Conservation (phyloP, 2,888 invertebrate species). For the Heliconius ethilla region DNA sequence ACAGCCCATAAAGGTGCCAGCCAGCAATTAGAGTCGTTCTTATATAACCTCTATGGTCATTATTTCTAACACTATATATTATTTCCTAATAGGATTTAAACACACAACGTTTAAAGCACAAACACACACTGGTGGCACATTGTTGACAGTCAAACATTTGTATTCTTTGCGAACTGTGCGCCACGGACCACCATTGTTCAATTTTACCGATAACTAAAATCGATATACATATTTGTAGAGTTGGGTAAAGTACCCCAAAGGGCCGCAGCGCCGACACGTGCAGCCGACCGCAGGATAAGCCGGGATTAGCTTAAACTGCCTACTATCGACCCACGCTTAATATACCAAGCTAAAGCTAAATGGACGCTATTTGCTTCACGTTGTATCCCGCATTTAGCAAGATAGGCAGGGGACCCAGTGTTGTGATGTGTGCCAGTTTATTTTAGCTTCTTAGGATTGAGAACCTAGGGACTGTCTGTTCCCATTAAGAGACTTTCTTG, state of each 20-base stretch:
- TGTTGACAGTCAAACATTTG: neutral
- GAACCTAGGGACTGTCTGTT: too few relatives aligned
- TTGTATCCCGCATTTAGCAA: neutral
- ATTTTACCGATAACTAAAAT: neutral
- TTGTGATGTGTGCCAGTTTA: neutral
- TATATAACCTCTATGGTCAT: too few relatives aligned
- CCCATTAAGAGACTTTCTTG: too few relatives aligned
- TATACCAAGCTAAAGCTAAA: neutral
- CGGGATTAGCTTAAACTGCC: slow-evolving; percentile 7
- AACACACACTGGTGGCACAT: neutral
- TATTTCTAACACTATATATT: neutral
- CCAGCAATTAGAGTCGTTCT: too few relatives aligned
- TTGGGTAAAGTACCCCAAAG: neutral
- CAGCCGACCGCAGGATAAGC: neutral
- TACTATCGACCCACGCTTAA: neutral
- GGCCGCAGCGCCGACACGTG: slow-evolving; percentile 6
- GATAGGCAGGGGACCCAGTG: neutral
- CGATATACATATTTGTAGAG: slow-evolving; percentile 6
- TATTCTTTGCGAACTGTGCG: neutral
- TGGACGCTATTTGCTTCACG: neutral
- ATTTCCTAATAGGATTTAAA: neutral
- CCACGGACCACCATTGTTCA: neutral
- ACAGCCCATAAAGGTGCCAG: too few relatives aligned
- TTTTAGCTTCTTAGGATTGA: too few relatives aligned
- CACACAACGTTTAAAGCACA: neutral